Evolutionary conservation across 2,888 invertebrate species (phyloP).

Genomic region (Epirrhoe alternata): DNA sequence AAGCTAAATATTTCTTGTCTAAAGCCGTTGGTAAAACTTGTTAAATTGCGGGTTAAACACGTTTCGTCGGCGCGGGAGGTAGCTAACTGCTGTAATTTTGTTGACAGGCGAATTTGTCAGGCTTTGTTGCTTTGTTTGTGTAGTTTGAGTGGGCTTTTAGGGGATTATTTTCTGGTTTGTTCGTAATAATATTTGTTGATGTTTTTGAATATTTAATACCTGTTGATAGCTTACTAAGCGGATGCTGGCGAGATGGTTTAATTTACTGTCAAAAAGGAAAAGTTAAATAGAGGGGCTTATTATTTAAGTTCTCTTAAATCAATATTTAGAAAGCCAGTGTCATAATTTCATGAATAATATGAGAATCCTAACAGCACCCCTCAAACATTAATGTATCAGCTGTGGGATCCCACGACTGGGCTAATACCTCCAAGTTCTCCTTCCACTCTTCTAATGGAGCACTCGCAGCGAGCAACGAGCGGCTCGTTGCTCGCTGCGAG

Average conservation of each 20-base stretch:
- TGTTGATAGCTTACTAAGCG: slow-evolving; percentile 23
- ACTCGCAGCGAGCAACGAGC: too few relatives aligned
- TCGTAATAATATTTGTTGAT: slow-evolving; percentile 24
- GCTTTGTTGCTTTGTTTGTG: slow-evolving; percentile 33
- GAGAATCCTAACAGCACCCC: too few relatives aligned
- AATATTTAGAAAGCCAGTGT: neutral
- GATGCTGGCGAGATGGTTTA: neutral
- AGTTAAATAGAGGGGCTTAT: neutral
- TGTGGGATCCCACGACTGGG: too few relatives aligned
- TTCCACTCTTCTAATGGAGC: too few relatives aligned
- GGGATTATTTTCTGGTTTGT: slow-evolving; percentile 21
- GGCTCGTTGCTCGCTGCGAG: too few relatives aligned
- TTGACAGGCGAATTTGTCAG: slow-evolving; percentile 36
- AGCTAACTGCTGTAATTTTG: slow-evolving; percentile 35
- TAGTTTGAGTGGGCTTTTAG: slow-evolving; percentile 29
- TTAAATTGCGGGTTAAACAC: slow-evolving; percentile 26
- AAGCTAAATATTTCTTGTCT: slow-evolving; percentile 5
- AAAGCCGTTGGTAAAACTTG: slow-evolving; percentile 19
- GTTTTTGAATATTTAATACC: slow-evolving; percentile 9
- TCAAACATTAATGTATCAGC: too few relatives aligned
- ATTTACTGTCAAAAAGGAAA: neutral
- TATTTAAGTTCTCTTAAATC: neutral
- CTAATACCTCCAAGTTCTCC: too few relatives aligned
- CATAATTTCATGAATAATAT: too few relatives aligned
- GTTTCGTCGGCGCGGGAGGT: slow-evolving; percentile 24